Base-by-base conservation (phyloP, 2,113 vertebrate species). In the Triplophysa tibetana region DNA sequence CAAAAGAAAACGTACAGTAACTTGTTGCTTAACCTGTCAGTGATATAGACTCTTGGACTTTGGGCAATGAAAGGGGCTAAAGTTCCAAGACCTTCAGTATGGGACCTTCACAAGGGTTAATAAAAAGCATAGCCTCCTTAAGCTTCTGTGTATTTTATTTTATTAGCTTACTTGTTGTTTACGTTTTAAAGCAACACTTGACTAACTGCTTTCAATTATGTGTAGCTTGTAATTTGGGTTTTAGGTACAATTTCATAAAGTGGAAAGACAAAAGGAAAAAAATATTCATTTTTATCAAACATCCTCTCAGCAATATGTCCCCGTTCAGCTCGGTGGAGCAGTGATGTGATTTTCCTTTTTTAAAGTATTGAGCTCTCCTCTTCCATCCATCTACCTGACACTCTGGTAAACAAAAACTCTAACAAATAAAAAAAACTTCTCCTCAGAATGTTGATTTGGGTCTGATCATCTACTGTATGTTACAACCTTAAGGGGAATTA, bases 341-440 rank as follows among this genome's bases (percentile, higher is more conserved):
- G 70, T 43, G 78, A 77, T 77, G 72, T 72, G 78, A 77, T 72
- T 81, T 82, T 81, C 41, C 82, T 84, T 82, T 72, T 70, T 84
- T 66, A 84, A 29, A 65, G 4, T 21, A 82, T 77, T 50, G 60
- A 56, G 45, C 77, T 62, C 77, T 58, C 67, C 26, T 76, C 66
- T 79, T 79, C 66, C 78, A 72, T 85, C 81, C 81, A 82, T 85
- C 77, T 85, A 70, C 26, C 56, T 63, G 2, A 4, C 2, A 10
- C 33, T 11, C 13, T 21, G 38, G 33, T 48, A 26, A 64, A 26
- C 2, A 41, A 5, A 64, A 50, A 50, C 41, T 9, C 29, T 29
- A 24, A 61, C 16, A 74, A 8, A 23, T 43, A 45, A 11, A 62
- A 62, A 26, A 14, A 11, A n/a, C 50, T 13, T 48, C 66, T 70